Base-by-base conservation (phyloP, 2,797 vertebrate species). In the Varecia variegata region DNA sequence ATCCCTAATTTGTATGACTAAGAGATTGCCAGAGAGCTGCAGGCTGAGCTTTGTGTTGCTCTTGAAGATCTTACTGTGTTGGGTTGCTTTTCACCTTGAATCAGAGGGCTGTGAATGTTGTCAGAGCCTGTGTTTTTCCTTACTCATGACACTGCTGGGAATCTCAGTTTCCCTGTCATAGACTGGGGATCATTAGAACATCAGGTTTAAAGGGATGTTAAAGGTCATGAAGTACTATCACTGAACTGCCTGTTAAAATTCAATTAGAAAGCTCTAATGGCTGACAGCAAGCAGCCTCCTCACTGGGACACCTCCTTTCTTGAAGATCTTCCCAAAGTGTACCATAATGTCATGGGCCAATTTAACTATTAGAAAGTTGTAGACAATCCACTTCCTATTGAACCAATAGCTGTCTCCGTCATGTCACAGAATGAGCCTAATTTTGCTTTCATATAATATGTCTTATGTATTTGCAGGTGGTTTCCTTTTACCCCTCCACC, bases 231-330 rank as follows among this genome's bases (percentile, higher is more conserved):
- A 58, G 21, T 94, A 40, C 54, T 30, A 32, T 38, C 56, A 54
- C 65, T 97, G 92, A 73, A 40, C 14, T 77, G 52, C 47, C 13
- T 47, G 18, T 80, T 84, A 90, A 85, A 94, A 82, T 86, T 79
- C 73, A 70, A 18, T 93, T 77, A 93, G 81, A 20, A 9, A 70
- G 56, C 25, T 65, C 43, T 67, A 50, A 30, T 58, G 47, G 62
- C 15, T n/a, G 73, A 70, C 5, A 45, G 18, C 58, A 11, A 79
- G 17, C 27, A 18, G 70, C 27, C 15, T 45, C 62, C 62, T 68
- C 23, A 18, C 65, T 35, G 10, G 7, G 74, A 70, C 7, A 35
- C 32, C 50, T 80, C 45, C 43, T 76, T 88, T 85, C 30, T 47
- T 32, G 5, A 87, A 90, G 32, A 45, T 70, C 14, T 65, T 92